These are phyloP conservation scores for Myotis brandtii DNA, from an alignment of 2,113 vertebrate species.

Conservation along the genomic window DNA sequence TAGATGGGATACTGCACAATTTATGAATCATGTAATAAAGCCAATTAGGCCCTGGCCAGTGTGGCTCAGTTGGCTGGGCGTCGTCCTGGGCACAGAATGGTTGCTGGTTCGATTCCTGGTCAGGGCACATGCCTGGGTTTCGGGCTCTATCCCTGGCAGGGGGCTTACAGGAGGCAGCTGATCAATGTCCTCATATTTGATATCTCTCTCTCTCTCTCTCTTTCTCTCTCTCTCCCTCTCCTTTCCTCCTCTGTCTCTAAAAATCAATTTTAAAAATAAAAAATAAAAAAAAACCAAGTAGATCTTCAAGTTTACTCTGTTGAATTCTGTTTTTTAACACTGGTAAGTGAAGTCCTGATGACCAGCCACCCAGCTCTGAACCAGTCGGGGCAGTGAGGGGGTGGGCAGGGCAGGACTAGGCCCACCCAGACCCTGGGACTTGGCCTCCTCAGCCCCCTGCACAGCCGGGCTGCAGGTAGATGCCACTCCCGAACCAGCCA, in stretches of 20 bases:
- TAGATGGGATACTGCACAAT: not conserved
- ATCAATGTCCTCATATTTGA: not conserved
- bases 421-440: not conserved
- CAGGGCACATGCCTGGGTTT: not conserved
- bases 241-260: not conserved
- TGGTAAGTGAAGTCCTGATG: too few relatives aligned
- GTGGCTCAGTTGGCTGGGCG: not conserved
- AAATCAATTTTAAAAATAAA: not conserved
- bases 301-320: not conserved
- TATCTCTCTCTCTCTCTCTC: too few relatives aligned
- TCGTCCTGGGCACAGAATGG: not conserved
- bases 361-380: not conserved
- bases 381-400: not conserved
- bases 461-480: not conserved
- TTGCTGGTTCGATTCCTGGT: not conserved
- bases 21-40: too few relatives aligned
- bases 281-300: not conserved
- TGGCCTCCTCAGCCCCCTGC: not conserved
- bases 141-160: too few relatives aligned
- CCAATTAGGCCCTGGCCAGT: not conserved
- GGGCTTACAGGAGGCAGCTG: not conserved
- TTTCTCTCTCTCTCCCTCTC: not conserved
- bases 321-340: not conserved
- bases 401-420: not conserved
- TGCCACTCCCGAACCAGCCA: not conserved